phyloP scores from a whole-genome alignment of 2,113 vertebrate genomes.

The Siniperca chuatsi region DNA sequence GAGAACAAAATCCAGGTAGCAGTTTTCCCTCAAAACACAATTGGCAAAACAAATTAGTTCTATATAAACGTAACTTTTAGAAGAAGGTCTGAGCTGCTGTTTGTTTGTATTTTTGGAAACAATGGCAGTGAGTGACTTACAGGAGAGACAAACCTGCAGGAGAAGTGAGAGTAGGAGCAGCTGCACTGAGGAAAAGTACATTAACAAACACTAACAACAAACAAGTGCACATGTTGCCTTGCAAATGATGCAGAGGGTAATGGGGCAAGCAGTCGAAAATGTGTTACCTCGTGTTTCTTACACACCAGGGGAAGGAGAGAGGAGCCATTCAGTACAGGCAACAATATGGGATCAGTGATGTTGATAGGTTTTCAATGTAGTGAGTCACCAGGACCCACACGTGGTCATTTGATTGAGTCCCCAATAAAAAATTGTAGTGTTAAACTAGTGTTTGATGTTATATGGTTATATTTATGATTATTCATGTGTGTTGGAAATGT shows the following conservation, averaged over 20 bases:
- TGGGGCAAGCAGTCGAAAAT: constrained; percentile 56
- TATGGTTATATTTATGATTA: no score
- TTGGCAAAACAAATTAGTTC: no score
- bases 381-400: no score
- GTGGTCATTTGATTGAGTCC: no score
- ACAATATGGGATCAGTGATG: background rate
- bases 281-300: constrained; percentile 22
- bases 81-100: constrained; percentile 13
- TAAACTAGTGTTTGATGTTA: no score
- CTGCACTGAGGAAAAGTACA: constrained; percentile 39
- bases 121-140: constrained; percentile 9
- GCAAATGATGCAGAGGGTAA: constrained; percentile 55
- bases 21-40: no score
- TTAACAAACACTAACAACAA: constrained; percentile 17
- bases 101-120: constrained; percentile 29
- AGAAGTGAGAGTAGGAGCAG: constrained; percentile 18
- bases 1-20: no score
- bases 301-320: background rate
- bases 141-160: constrained; percentile 31
- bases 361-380: no score
- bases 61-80: no score
- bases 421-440: no score
- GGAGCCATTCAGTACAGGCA: background rate
- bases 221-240: constrained; percentile 25
- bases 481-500: no score